phyloP scores from a whole-genome alignment of 1,140 invertebrate genomes.

The Drosophila lacteicornis region DNA sequence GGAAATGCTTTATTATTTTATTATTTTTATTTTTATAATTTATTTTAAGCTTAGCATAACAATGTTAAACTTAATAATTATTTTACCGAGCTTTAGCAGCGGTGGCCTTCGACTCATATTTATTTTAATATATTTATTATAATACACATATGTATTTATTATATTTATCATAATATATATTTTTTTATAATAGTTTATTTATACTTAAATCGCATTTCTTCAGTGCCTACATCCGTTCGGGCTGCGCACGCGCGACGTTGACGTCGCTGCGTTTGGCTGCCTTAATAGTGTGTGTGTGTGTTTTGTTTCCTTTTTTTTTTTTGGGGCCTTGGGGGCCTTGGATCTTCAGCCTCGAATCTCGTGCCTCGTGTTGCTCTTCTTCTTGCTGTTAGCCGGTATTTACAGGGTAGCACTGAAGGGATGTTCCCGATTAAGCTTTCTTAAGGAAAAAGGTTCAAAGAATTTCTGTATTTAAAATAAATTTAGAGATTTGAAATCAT shows the following conservation, averaged over 20 bases:
- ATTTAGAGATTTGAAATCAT: not conserved
- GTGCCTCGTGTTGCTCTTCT: constrained; percentile 67
- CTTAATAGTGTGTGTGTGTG: constrained; percentile 30
- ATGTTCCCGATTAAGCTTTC: not conserved
- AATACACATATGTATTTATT: too few relatives aligned
- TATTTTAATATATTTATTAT: too few relatives aligned
- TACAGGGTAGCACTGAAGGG: constrained; percentile 18
- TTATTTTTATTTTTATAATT: too few relatives aligned
- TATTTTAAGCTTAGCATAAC: too few relatives aligned
- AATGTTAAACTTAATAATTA: too few relatives aligned
- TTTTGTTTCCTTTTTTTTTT: constrained; percentile 41
- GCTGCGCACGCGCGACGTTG: constrained; percentile 74
- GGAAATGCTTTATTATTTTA: too few relatives aligned
- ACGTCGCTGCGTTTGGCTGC: constrained; percentile 23
- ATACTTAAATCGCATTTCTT: not conserved
- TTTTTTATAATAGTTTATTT: not conserved
- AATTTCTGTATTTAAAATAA: not conserved
- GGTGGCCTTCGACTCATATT: too few relatives aligned
- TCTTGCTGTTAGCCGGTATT: constrained; percentile 40
- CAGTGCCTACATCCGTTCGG: constrained; percentile 67
- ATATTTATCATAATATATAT: not conserved
- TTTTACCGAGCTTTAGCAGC: too few relatives aligned
- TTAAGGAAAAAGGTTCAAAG: accelerated
- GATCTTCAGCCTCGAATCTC: constrained; percentile 54
- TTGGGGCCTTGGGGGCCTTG: constrained; percentile 52